Conservation (phyloP, 2,888 invertebrate genomes). For the Halictus ligatus region DNA sequence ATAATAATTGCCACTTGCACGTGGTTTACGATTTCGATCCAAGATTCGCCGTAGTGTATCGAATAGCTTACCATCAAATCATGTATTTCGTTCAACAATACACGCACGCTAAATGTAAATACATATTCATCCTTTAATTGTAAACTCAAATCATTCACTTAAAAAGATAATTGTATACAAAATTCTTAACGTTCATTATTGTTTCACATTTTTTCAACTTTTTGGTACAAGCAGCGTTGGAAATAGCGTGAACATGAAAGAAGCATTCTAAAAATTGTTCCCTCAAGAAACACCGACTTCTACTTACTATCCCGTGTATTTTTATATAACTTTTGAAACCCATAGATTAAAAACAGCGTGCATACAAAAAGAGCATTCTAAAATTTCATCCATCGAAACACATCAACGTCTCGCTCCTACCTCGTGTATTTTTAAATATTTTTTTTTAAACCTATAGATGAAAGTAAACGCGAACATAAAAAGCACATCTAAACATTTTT, state of each 20-base stretch:
- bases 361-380: no score
- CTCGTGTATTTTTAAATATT: no score
- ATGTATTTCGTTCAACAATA: not conserved
- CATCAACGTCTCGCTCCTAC: no score
- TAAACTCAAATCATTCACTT: not conserved
- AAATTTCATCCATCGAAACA: no score
- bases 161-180: not conserved
- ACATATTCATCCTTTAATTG: not conserved
- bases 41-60: not conserved
- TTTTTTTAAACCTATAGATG: no score
- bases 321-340: no score
- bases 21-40: not conserved
- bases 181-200: not conserved
- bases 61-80: no score
- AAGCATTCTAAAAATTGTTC: not conserved
- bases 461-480: no score
- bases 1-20: not conserved
- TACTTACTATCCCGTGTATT: no score
- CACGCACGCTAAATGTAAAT: not conserved
- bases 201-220: not conserved
- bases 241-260: not conserved
- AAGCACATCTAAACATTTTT: not conserved
- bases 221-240: not conserved
- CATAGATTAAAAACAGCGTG: no score
- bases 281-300: no score